Conservation (phyloP, 2,888 invertebrate species). For the Resseliella maxima region DNA sequence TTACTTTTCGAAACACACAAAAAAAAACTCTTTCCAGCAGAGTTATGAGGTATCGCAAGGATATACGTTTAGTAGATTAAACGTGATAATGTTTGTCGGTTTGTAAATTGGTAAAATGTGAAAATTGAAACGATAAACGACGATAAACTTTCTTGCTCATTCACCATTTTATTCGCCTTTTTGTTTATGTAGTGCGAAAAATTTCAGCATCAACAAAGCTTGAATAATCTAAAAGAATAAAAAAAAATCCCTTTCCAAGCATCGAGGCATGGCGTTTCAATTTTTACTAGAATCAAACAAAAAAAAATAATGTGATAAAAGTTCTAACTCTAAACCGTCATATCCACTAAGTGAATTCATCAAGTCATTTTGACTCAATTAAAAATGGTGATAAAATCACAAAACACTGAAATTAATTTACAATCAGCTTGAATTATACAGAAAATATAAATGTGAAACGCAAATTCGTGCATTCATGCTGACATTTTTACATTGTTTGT, state of each 20-base stretch:
- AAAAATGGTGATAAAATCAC: conserved; percentile 1
- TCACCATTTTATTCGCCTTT: not conserved
- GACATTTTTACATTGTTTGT: no score
- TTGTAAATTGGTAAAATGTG: not conserved
- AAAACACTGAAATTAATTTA: conserved; percentile 10
- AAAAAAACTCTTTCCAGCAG: not conserved
- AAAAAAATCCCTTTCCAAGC: no score
- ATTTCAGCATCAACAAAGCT: not conserved
- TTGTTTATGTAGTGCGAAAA: not conserved
- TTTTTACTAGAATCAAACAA: no score
- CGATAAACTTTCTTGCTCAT: not conserved
- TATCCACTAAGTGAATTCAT: not conserved
- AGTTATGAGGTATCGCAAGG: not conserved
- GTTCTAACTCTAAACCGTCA: not conserved
- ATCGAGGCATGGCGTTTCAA: no score
- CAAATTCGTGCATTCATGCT: no score
- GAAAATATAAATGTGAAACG: no score
- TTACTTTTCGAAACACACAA: not conserved
- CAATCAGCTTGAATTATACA: no score
- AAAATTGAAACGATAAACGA: conserved; percentile 3
- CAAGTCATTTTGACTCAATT: conserved; percentile 11
- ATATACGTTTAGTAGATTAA: not conserved
- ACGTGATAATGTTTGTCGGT: not conserved
- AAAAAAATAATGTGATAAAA: not conserved
- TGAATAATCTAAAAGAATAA: no score